Evolutionary conservation across 37 sponge, comb jelly and placozoan species (phyloP).

Genomic region (Aplysina aerophoba): DNA sequence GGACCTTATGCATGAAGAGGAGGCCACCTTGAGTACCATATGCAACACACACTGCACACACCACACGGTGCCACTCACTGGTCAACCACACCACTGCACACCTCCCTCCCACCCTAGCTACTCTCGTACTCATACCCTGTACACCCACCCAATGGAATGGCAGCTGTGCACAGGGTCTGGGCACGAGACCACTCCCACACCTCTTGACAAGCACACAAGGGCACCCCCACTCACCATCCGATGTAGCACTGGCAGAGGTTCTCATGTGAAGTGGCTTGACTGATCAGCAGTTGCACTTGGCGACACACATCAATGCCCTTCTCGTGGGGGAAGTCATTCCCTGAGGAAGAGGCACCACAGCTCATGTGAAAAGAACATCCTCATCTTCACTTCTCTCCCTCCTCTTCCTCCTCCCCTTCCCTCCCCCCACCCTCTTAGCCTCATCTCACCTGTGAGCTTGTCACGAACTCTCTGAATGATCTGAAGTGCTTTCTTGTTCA

Average conservation of each 20-base stretch:
- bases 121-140: too few species aligned
- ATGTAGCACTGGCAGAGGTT: slow-evolving; percentile 99
- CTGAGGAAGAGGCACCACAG: slow-evolving; percentile 34
- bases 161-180: too few species aligned
- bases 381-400: too few species aligned
- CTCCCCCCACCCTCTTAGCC: too few species aligned
- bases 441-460: slow-evolving; percentile 78
- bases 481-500: slow-evolving; percentile 85
- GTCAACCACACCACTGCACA: too few species aligned
- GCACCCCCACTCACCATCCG: slow-evolving; percentile 78
- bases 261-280: slow-evolving; percentile 92
- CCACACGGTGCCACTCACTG: slow-evolving; percentile 32
- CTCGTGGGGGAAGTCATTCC: slow-evolving; percentile 82
- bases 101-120: too few species aligned
- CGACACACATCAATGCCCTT: slow-evolving; percentile 67
- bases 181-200: too few species aligned
- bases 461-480: slow-evolving; percentile 84
- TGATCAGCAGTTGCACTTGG: slow-evolving; percentile 93
- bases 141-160: too few species aligned
- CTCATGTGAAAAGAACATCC: too few species aligned
- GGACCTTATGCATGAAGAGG: too few species aligned
- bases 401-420: not conserved
- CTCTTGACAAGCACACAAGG: too few species aligned
- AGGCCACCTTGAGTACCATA: too few species aligned
- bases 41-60: slow-evolving; percentile 31